Conservation (phyloP, 2,797 vertebrate genomes). For the Buceros bicornis region DNA sequence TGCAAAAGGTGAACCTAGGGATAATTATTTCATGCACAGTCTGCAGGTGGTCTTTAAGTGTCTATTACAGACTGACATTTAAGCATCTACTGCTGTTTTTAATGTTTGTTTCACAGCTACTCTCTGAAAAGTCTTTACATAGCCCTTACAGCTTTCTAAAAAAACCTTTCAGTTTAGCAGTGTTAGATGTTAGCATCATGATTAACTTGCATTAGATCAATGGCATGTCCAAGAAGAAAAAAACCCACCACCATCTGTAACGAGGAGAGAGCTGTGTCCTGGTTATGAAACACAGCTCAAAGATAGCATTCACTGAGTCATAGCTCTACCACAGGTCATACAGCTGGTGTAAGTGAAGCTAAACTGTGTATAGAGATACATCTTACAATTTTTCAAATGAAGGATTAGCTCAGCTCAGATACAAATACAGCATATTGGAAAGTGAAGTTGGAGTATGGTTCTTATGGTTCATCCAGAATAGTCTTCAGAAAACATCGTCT, state of each 20-base stretch:
- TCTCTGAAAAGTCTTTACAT: background rate
- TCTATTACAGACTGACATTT: background rate
- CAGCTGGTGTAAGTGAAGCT: background rate
- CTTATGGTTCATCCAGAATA: background rate
- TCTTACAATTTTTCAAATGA: background rate
- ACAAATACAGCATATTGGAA: background rate
- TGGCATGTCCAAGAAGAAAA: background rate
- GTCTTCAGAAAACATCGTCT: background rate
- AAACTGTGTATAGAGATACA: background rate
- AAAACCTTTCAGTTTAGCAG: background rate
- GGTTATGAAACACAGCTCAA: background rate
- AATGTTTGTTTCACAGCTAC: background rate
- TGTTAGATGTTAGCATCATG: background rate
- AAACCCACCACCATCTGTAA: background rate
- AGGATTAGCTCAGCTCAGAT: background rate
- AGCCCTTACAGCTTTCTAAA: background rate
- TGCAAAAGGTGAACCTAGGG: background rate
- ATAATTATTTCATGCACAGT: background rate
- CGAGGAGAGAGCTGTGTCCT: background rate
- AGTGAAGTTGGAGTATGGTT: background rate
- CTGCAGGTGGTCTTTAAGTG: background rate
- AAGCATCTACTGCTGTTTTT: background rate
- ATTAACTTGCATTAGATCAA: background rate
- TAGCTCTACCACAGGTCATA: background rate
- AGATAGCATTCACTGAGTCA: background rate